phyloP scores from a whole-genome alignment of 2,113 vertebrate genomes.

The Parotia lawesii region DNA sequence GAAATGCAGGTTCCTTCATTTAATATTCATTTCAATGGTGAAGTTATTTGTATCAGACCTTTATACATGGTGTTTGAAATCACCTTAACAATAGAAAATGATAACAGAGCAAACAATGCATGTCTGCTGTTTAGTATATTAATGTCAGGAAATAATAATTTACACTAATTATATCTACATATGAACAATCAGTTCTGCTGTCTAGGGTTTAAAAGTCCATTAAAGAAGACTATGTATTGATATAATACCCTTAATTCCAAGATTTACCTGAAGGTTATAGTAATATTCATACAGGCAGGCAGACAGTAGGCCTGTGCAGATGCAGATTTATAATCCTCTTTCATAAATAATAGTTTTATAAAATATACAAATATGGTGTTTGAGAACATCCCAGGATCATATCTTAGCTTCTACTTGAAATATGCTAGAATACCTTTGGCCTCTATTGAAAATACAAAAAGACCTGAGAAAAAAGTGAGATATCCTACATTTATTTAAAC shows the following conservation, averaged over 20 bases:
- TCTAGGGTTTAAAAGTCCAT: background rate
- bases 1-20: background rate
- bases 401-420: background rate
- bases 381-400: background rate
- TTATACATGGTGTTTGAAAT: background rate
- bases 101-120: background rate
- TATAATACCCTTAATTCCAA: background rate
- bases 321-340: background rate
- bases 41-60: background rate
- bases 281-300: background rate
- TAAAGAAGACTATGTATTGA: background rate
- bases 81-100: background rate
- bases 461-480: background rate
- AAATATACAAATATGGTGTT: background rate
- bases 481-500: background rate
- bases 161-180: background rate
- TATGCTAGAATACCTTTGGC: background rate
- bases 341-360: background rate
- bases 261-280: background rate
- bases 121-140: background rate
- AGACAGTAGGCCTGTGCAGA: background rate
- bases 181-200: background rate
- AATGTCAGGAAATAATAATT: background rate
- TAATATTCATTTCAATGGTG: fast-evolving
- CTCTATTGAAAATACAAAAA: background rate